phyloP scores from a whole-genome alignment of 1,140 invertebrate genomes.

The Ceratina japonica region DNA sequence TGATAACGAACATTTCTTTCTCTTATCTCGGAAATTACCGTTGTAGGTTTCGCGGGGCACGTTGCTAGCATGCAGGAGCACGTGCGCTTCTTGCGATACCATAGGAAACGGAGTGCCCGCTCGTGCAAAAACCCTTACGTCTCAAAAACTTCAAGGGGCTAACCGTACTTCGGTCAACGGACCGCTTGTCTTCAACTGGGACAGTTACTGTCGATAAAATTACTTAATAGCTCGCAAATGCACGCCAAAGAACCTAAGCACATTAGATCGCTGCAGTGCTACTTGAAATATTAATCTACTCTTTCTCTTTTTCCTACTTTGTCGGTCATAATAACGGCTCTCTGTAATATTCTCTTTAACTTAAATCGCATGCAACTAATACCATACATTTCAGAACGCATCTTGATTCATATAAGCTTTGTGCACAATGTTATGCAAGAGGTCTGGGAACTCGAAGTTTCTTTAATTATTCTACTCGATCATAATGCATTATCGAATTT shows the following conservation, averaged over 20 bases:
- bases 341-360: no score
- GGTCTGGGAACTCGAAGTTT: neutral
- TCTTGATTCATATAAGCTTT: no score
- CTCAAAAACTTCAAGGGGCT: neutral
- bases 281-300: no score
- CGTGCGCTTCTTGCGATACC: slow-evolving; percentile 11
- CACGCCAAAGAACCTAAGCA: neutral
- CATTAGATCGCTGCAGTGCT: neutral
- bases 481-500: slow-evolving; percentile 31
- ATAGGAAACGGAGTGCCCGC: no score
- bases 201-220: neutral
- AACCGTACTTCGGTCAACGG: neutral
- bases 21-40: neutral
- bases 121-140: neutral
- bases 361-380: no score
- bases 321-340: neutral
- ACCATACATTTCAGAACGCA: no score
- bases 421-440: no score
- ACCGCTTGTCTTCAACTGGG: neutral
- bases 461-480: slow-evolving; percentile 25
- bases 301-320: no score
- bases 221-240: neutral
- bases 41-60: neutral
- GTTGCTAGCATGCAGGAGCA: neutral
- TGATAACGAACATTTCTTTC: neutral